A percentile compares a stretch with the other conserved stretches of the same genome.
Evolutionary conservation across 2,888 invertebrate species (phyloP).

Genomic region (Tetragonisca angustula): DNA sequence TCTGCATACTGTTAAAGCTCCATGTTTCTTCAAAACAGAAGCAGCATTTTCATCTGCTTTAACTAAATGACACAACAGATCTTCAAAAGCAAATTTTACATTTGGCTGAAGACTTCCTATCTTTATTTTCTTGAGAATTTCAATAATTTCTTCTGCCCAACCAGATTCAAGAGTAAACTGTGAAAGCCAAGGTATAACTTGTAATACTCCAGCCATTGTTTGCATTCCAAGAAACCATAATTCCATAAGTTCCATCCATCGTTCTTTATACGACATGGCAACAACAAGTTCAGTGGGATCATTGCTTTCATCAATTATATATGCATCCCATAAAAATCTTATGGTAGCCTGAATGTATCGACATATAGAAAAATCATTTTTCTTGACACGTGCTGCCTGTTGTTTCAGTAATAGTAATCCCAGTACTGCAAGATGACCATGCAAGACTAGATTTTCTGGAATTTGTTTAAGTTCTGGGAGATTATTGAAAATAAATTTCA

Average conservation of each 20-base stretch:
- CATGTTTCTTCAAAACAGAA: conserved; percentile 91
- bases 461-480: conserved; percentile 93
- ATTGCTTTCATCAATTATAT: conserved; percentile 94
- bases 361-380: conserved; percentile 95
- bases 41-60: conserved; percentile 91
- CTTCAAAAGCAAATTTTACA: conserved; percentile 95
- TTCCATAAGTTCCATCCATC: conserved; percentile 95
- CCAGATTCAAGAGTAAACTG: conserved; percentile 96
- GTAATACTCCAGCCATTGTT: conserved; percentile 93
- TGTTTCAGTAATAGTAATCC: conserved; percentile 93
- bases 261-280: conserved; percentile 93
- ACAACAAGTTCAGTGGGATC: conserved; percentile 93
- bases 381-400: conserved; percentile 92
- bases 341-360: conserved; percentile 95
- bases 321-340: conserved; percentile 96
- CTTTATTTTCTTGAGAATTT: conserved; percentile 92
- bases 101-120: conserved; percentile 92
- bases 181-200: conserved; percentile 94
- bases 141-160: conserved; percentile 95
- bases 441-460: conserved; percentile 92
- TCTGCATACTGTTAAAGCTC: conserved; percentile 92
- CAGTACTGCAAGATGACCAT: conserved; percentile 93
- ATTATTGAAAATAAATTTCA: conserved; percentile 94
- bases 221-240: conserved; percentile 98
- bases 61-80: conserved; percentile 93